Evolutionary conservation across 1,140 invertebrate species (phyloP).

Genomic region (Pogonognathellus flavescens): DNA sequence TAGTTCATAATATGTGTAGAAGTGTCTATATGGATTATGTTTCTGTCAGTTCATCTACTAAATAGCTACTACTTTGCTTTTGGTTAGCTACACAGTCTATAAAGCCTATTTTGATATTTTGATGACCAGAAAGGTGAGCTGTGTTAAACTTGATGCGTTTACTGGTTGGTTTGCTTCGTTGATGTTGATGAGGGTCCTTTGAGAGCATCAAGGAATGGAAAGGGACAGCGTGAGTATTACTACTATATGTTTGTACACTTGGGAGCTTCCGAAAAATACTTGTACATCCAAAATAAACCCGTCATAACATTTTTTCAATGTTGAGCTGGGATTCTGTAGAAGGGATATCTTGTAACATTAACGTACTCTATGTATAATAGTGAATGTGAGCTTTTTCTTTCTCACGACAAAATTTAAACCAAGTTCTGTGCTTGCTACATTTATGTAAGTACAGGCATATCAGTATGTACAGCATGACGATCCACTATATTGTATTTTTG

Average conservation of each 20-base stretch:
- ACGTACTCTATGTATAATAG: neutral
- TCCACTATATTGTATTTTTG: no score
- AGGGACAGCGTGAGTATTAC: neutral
- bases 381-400: neutral
- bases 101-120: conserved; percentile 20
- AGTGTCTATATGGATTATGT: conserved; percentile 1
- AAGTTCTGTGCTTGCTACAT: neutral
- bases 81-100: neutral
- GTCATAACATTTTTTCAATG: conserved; percentile 61
- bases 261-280: conserved; percentile 44
- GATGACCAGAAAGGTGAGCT: conserved; percentile 10
- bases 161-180: neutral
- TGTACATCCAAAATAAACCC: conserved; percentile 46
- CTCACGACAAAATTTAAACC: conserved; percentile 6
- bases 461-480: neutral
- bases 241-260: neutral
- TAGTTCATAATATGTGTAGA: neutral
- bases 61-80: neutral
- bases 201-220: conserved; percentile 26
- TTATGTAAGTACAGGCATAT: neutral
- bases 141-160: neutral
- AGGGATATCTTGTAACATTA: neutral
- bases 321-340: neutral
- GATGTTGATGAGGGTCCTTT: neutral
- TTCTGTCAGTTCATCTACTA: neutral